Evolutionary conservation across 2,113 vertebrate genomes (phyloP).

Genomic region (Colinus virginianus): DNA sequence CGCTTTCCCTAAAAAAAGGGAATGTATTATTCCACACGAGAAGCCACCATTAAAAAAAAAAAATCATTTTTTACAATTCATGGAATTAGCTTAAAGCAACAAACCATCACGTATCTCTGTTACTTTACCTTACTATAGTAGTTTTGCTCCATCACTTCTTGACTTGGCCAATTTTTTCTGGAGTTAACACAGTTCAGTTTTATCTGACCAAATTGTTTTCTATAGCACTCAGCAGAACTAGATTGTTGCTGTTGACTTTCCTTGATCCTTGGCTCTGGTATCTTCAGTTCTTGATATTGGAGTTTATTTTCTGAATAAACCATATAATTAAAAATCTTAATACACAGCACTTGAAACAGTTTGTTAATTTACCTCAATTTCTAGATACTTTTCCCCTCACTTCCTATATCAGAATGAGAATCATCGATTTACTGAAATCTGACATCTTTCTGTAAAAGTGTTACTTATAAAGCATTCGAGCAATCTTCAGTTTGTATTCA

Average conservation of each 20-base stretch:
- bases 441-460: not conserved
- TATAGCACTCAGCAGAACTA: constrained; percentile 35
- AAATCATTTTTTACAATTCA: not conserved
- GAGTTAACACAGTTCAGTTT: constrained; percentile 10
- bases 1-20: constrained; percentile 74
- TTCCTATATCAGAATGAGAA: not conserved
- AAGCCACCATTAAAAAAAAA: not conserved
- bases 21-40: not conserved
- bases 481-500: not conserved
- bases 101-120: not conserved
- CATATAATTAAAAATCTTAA: not conserved
- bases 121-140: constrained; percentile 67
- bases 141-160: constrained; percentile 52
- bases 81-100: not conserved
- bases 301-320: constrained; percentile 58
- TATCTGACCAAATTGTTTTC: constrained; percentile 49
- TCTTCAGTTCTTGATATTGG: constrained; percentile 39
- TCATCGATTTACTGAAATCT: not conserved
- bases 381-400: not conserved
- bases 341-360: not conserved
- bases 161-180: constrained; percentile 45
- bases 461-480: not conserved
- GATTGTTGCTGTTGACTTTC: constrained; percentile 54
- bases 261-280: not conserved
- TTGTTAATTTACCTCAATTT: not conserved